Conservation (phyloP, 2,113 vertebrate species). For the Prionailurus viverrinus region DNA sequence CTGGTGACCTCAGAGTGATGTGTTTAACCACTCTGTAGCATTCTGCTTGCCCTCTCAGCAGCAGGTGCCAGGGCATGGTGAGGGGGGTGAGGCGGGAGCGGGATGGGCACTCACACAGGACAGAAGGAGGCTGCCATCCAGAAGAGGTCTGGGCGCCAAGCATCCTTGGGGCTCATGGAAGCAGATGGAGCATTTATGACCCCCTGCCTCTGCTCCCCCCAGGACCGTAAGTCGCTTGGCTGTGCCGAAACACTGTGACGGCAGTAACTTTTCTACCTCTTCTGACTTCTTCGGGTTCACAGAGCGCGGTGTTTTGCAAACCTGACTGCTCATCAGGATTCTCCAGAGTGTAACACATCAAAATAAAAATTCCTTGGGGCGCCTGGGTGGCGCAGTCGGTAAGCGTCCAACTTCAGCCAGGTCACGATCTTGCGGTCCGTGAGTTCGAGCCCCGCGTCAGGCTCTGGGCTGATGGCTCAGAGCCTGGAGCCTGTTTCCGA, state of each 20-base stretch:
- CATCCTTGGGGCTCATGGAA: fast-evolving
- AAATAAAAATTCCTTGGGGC: neutral
- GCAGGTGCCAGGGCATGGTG: too few species aligned
- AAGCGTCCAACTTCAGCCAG: too few species aligned
- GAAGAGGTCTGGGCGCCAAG: neutral
- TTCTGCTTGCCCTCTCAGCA: neutral
- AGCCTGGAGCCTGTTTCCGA: too few species aligned
- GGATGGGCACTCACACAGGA: fast-evolving
- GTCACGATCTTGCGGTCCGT: too few species aligned
- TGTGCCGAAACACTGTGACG: neutral
- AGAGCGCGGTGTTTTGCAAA: neutral
- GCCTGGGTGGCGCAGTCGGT: too few species aligned
- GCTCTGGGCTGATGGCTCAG: too few species aligned
- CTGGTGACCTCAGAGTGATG: neutral
- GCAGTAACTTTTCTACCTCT: neutral
- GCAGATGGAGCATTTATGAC: neutral
- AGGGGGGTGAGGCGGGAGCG: neutral
- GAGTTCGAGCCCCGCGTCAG: too few species aligned
- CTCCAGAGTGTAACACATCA: neutral
- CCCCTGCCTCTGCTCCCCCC: neutral
- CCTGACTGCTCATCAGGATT: neutral
- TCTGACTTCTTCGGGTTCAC: neutral
- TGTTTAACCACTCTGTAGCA: too few species aligned
- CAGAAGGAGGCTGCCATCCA: neutral
- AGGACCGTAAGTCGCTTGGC: neutral